Conservation (phyloP, 2,797 vertebrate species). For the Sternotherus odoratus region DNA sequence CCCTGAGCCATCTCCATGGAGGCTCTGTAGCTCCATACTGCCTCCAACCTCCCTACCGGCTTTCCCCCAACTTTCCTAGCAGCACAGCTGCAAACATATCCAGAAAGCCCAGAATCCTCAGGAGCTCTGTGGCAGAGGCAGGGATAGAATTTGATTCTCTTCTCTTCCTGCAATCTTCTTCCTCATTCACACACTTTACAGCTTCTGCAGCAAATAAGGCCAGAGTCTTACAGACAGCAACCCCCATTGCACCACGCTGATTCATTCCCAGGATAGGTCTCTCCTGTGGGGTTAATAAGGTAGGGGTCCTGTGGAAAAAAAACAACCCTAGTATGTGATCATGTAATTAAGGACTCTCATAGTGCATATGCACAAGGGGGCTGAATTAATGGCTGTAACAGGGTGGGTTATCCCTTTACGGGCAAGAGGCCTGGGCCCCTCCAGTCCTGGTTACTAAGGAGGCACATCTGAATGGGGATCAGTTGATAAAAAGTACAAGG, state of each 20-base stretch:
- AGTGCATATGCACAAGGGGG: not conserved
- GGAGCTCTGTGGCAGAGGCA: fast-evolving
- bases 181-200: not conserved
- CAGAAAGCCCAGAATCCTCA: not conserved
- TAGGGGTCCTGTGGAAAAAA: not conserved
- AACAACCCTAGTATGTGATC: not conserved
- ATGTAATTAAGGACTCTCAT: not conserved
- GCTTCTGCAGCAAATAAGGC: not conserved
- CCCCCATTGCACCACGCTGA: not conserved
- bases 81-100: fast-evolving
- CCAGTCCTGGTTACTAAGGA: not conserved
- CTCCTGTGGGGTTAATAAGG: not conserved
- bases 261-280: not conserved
- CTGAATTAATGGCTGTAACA: not conserved
- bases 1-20: not conserved
- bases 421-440: not conserved
- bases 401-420: not conserved
- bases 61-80: not conserved
- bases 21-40: not conserved
- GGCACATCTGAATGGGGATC: not conserved
- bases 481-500: not conserved
- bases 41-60: not conserved
- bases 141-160: fast-evolving
- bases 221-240: fast-evolving
- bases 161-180: fast-evolving